A percentile compares a stretch with the other conserved stretches of the same genome.
These are phyloP conservation scores for Chrysotoxum bicinctum DNA, from an alignment of 2,888 invertebrate species.

Conservation along the genomic window DNA sequence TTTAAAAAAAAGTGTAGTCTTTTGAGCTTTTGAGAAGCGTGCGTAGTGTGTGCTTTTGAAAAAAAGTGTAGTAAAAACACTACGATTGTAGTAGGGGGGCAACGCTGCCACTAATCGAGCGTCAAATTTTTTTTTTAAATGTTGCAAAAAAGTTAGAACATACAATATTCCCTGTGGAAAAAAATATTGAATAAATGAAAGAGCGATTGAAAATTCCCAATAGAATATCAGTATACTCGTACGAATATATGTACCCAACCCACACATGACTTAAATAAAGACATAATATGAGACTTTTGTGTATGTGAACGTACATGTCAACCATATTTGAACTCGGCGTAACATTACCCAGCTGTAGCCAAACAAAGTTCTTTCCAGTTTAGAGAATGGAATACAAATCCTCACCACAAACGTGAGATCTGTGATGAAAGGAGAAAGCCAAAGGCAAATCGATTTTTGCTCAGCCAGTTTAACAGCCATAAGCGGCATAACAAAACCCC, in stretches of 20 bases:
- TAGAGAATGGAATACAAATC: slow-evolving; percentile 5
- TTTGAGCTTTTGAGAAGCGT: no score
- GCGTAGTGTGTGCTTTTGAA: no score
- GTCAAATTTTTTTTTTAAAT: slow-evolving; percentile 8
- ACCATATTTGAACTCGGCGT: slow-evolving; percentile 5
- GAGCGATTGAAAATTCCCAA: slow-evolving; percentile 14
- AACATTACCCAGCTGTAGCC: slow-evolving; percentile 3
- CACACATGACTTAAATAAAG: background rate
- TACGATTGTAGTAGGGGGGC: no score
- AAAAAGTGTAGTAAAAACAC: no score
- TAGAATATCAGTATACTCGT: background rate
- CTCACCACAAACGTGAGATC: slow-evolving; percentile 18
- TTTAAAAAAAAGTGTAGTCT: no score
- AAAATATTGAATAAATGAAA: slow-evolving; percentile 15
- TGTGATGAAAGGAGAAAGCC: slow-evolving; percentile 17
- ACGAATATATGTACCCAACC: no score
- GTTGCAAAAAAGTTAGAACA: background rate
- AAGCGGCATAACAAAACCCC: slow-evolving; percentile 27
- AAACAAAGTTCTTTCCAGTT: background rate
- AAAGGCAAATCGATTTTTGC: slow-evolving; percentile 29
- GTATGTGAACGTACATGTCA: background rate
- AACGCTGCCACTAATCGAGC: slow-evolving; percentile 34
- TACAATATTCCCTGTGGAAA: background rate
- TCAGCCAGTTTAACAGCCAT: slow-evolving; percentile 32
- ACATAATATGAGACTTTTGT: background rate